phyloP scores from a whole-genome alignment of 2,113 vertebrate genomes.

The Xyliphius kryptos region DNA sequence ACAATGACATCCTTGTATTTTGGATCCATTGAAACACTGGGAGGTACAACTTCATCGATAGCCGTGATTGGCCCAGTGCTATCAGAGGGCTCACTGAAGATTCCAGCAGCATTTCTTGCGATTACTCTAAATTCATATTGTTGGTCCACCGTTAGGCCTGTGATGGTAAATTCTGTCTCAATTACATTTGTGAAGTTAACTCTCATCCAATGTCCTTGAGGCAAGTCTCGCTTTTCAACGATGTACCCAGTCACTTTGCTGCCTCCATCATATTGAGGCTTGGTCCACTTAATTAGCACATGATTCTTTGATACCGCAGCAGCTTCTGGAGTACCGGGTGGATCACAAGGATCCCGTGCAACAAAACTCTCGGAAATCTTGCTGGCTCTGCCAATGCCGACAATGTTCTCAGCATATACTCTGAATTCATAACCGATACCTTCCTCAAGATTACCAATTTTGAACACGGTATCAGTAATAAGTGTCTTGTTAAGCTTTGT shows the following conservation, averaged over 20 bases:
- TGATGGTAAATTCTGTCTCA: conserved; percentile 86
- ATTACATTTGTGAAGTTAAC: conserved; percentile 94
- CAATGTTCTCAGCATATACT: too few relatives aligned
- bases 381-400: conserved; percentile 89
- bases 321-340: conserved; percentile 87
- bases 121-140: conserved; percentile 95
- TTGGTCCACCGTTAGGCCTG: conserved; percentile 83
- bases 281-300: conserved; percentile 88
- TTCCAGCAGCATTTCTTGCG: conserved; percentile 91
- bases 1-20: conserved; percentile 91
- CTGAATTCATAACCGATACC: conserved; percentile 94
- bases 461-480: conserved; percentile 85
- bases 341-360: conserved; percentile 95
- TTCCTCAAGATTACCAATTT: conserved; percentile 90
- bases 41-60: conserved; percentile 92
- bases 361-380: conserved; percentile 91
- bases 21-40: conserved; percentile 88
- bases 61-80: conserved; percentile 90
- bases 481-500: conserved; percentile 85
- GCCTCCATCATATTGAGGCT: conserved; percentile 93
- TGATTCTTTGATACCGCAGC: conserved; percentile 81
- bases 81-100: conserved; percentile 87
- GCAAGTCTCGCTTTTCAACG: conserved; percentile 90
- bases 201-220: conserved; percentile 91
- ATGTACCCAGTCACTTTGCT: conserved; percentile 94